Percentiles rank a stretch among this genome's conserved stretches.
These are phyloP conservation scores for Tyrophagus putrescentiae DNA, from an alignment of 1,140 invertebrate species.

Conservation along the genomic window DNA sequence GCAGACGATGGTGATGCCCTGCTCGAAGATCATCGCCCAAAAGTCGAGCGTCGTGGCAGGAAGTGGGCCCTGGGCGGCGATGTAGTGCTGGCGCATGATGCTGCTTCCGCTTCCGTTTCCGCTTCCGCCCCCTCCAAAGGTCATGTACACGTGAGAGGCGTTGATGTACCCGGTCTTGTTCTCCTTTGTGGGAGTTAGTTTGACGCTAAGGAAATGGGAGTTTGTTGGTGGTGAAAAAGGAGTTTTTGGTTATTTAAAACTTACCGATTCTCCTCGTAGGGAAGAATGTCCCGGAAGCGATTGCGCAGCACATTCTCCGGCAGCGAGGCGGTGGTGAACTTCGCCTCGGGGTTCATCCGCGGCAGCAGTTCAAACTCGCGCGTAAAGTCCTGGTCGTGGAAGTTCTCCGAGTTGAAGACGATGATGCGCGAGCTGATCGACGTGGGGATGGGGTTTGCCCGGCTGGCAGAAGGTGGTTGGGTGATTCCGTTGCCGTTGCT, in stretches of 20 bases:
- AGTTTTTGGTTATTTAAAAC: neutral
- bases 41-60: conserved; percentile 83
- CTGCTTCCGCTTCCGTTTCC: no score
- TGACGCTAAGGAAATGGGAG: conserved; percentile 38
- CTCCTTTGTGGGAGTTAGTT: conserved; percentile 53
- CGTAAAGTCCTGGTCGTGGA: conserved; percentile 61
- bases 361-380: conserved; percentile 74
- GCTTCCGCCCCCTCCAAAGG: conserved; percentile 26
- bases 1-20: conserved; percentile 68
- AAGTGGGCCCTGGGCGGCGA: conserved; percentile 58
- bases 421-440: conserved; percentile 45
- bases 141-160: conserved; percentile 65
- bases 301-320: conserved; percentile 46
- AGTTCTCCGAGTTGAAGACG: conserved; percentile 53
- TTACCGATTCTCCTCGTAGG: conserved; percentile 61
- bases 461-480: neutral
- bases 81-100: conserved; percentile 34
- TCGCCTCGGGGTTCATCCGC: conserved; percentile 51
- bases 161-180: conserved; percentile 77
- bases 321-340: conserved; percentile 48
- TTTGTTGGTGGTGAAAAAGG: neutral
- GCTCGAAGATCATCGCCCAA: conserved; percentile 94
- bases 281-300: conserved; percentile 55
- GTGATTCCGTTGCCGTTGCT: neutral
- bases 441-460: neutral